Evolutionary conservation across 2,113 vertebrate genomes (phyloP).

Genomic region (Mobula birostris): DNA sequence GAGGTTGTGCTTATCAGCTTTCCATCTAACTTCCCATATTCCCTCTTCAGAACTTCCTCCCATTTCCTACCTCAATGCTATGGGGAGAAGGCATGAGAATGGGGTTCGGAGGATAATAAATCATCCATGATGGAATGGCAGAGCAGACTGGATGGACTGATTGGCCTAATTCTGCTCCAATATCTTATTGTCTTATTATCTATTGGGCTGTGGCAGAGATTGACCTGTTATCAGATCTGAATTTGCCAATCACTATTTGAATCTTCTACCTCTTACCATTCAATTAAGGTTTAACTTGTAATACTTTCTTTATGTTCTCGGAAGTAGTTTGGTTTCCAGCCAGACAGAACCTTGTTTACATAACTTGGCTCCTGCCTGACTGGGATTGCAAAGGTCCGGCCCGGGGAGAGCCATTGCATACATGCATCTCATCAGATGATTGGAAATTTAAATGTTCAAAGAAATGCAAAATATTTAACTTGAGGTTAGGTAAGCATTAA

Average conservation of each 20-base stretch:
- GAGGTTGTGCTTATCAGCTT: too few relatives aligned
- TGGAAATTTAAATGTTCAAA: background rate
- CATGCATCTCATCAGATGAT: background rate
- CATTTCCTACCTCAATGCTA: too few relatives aligned
- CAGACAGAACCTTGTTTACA: conserved; percentile 25
- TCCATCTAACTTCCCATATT: too few relatives aligned
- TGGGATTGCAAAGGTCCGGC: background rate
- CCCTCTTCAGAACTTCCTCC: too few relatives aligned
- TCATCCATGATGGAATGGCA: too few relatives aligned
- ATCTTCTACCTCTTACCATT: background rate
- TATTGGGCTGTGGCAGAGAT: background rate
- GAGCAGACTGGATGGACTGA: too few relatives aligned
- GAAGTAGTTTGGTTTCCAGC: background rate
- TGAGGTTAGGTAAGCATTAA: background rate
- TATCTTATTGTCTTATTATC: background rate
- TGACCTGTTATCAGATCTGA: background rate
- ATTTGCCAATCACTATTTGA: background rate
- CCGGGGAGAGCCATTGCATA: background rate
- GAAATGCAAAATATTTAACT: background rate
- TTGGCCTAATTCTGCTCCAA: too few relatives aligned
- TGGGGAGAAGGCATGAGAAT: too few relatives aligned
- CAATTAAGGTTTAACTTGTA: background rate
- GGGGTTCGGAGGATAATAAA: too few relatives aligned
- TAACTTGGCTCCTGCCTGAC: conserved; percentile 14
- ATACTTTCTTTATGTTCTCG: background rate